A percentile compares a stretch with the other conserved stretches of the same genome.
phyloP scores from a whole-genome alignment of 1,140 invertebrate species.

The Bombus huntii region DNA sequence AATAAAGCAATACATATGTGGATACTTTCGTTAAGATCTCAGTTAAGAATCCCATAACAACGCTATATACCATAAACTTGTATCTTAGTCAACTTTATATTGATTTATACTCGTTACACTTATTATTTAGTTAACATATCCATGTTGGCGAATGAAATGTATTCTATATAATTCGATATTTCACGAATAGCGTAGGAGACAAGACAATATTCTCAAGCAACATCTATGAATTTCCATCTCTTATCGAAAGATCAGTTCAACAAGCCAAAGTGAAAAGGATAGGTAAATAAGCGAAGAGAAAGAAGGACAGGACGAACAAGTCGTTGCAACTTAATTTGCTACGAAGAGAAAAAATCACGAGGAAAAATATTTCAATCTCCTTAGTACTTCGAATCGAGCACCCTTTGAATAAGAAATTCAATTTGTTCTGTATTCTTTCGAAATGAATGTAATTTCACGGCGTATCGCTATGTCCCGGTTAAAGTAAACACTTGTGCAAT shows the following conservation, averaged over 20 bases:
- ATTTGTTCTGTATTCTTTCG: neutral
- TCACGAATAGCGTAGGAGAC: neutral
- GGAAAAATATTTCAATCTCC: neutral
- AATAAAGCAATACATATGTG: neutral
- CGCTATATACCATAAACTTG: neutral
- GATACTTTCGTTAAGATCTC: too few species aligned
- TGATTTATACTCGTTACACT: neutral
- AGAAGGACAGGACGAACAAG: neutral
- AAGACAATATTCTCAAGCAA: neutral
- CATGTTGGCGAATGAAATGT: too few species aligned
- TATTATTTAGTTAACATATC: neutral
- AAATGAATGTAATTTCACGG: neutral
- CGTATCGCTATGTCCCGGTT: neutral
- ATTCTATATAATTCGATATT: too few species aligned
- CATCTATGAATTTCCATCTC: neutral
- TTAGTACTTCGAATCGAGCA: neutral
- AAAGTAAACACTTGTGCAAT: neutral
- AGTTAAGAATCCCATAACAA: neutral
- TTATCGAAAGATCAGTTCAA: neutral
- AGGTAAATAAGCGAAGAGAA: neutral
- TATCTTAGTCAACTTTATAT: neutral
- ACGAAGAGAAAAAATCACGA: neutral
- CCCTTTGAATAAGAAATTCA: neutral
- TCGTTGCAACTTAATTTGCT: neutral
- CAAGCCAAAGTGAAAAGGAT: too few species aligned